A percentile compares a stretch with the other conserved stretches of the same genome.
Evolutionary conservation across 2,113 vertebrate species (phyloP).

Genomic region (Meleagris gallopavo): DNA sequence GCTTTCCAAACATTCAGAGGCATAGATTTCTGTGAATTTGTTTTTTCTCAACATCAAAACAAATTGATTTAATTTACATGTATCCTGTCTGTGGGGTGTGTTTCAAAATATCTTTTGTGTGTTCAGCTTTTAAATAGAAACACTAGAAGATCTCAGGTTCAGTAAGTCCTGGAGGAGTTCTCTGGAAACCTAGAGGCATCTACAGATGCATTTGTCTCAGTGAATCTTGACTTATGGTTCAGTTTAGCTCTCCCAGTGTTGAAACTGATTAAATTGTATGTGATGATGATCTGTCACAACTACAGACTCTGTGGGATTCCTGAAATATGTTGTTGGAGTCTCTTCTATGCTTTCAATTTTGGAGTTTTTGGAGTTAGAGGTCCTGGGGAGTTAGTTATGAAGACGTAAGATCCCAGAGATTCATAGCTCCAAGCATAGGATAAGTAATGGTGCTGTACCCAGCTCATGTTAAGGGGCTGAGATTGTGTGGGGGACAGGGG

Average conservation of each 20-base stretch:
- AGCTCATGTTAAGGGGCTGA: neutral
- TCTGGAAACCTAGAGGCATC: neutral
- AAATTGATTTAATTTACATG: slow-evolving; percentile 5
- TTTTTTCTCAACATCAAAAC: neutral
- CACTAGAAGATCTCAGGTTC: neutral
- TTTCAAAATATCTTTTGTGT: neutral
- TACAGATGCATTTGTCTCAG: neutral
- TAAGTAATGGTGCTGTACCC: neutral
- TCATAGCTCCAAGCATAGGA: neutral
- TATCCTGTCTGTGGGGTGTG: neutral
- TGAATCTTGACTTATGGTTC: neutral
- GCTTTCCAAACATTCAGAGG: neutral
- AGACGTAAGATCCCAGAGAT: neutral
- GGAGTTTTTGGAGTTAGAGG: neutral
- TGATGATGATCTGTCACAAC: neutral
- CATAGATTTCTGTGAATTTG: slow-evolving; percentile 20
- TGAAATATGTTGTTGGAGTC: neutral
- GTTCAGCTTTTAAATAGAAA: slow-evolving; percentile 9
- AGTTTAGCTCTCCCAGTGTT: neutral
- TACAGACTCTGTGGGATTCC: neutral
- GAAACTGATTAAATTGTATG: neutral
- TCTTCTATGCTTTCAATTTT: neutral
- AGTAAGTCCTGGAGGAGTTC: neutral
- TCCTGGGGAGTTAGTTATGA: neutral
- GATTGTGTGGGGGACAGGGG: neutral